phyloP scores from a whole-genome alignment of 2,797 vertebrate species.

The Pipistrellus pygmaeus region DNA sequence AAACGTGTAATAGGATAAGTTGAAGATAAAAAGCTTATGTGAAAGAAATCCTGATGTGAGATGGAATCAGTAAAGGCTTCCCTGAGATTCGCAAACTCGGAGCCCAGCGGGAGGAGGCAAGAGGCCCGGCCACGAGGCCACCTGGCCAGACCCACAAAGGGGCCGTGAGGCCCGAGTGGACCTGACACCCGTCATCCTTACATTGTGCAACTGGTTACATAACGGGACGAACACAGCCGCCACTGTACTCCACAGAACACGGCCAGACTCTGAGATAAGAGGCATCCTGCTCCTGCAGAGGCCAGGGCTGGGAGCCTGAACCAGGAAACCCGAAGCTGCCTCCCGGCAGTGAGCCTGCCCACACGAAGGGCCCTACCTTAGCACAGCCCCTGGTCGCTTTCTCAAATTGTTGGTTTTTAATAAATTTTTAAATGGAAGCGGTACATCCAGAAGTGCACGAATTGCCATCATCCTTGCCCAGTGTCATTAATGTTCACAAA shows the following conservation, averaged over 20 bases:
- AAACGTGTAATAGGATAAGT: conserved; percentile 81
- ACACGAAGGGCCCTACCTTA: not conserved
- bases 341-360: not conserved
- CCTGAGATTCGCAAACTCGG: not conserved
- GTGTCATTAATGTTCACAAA: not conserved
- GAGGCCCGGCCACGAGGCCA: not conserved
- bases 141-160: not conserved
- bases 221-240: conserved; percentile 17
- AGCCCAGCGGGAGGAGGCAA: not conserved
- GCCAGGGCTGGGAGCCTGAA: not conserved
- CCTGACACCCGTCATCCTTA: conserved; percentile 1
- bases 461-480: not conserved
- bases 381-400: accelerated
- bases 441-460: not conserved
- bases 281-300: not conserved
- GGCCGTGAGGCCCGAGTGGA: not conserved
- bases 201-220: not conserved
- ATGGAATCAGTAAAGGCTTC: conserved; percentile 70
- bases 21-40: conserved; percentile 81
- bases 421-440: conserved; percentile 11
- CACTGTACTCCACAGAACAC: not conserved
- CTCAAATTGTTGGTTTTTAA: not conserved
- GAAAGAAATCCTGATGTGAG: conserved; percentile 76
- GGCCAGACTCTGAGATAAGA: not conserved
- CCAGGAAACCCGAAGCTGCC: not conserved